phyloP scores from a whole-genome alignment of 2,113 vertebrate genomes.

The Triplophysa rosa region DNA sequence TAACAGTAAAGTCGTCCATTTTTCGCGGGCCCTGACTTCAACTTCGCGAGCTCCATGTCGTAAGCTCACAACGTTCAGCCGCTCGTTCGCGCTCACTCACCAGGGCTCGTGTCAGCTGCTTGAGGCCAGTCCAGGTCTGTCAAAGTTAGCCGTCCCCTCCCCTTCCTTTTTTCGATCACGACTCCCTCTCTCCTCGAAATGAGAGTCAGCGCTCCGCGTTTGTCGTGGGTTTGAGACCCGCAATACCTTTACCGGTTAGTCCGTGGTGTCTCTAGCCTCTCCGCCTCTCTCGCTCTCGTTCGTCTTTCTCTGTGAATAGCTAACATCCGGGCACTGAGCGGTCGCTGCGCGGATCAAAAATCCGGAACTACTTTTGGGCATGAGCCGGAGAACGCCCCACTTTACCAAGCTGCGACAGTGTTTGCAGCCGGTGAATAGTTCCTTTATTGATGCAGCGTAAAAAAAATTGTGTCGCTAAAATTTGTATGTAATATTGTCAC shows the following conservation, averaged over 20 bases:
- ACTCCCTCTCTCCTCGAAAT: conserved; percentile 47
- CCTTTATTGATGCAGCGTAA: neutral
- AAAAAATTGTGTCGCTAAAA: neutral
- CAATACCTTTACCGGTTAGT: conserved; percentile 69
- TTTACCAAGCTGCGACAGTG: conserved; percentile 55
- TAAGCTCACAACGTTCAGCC: conserved; percentile 39
- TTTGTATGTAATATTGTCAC: neutral
- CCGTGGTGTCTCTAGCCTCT: conserved; percentile 71
- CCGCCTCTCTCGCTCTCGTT: conserved; percentile 70
- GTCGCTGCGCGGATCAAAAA: conserved; percentile 56
- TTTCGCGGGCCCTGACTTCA: conserved; percentile 70
- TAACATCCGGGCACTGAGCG: conserved; percentile 78
- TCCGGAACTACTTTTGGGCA: conserved; percentile 78
- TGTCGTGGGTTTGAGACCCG: conserved; percentile 65
- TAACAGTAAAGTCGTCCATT: conserved; percentile 75
- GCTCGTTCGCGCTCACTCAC: conserved; percentile 73
- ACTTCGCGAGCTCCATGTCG: conserved; percentile 64
- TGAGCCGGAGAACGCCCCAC: conserved; percentile 60
- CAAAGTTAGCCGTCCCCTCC: conserved; percentile 64
- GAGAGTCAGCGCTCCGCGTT: conserved; percentile 60
- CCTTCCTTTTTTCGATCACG: conserved; percentile 60
- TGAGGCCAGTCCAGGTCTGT: conserved; percentile 71
- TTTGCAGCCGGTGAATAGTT: conserved; percentile 66
- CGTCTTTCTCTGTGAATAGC: conserved; percentile 74
- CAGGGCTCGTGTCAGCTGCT: conserved; percentile 67